phyloP scores from a whole-genome alignment of 2,888 invertebrate species.

The Chorisops tibialis region DNA sequence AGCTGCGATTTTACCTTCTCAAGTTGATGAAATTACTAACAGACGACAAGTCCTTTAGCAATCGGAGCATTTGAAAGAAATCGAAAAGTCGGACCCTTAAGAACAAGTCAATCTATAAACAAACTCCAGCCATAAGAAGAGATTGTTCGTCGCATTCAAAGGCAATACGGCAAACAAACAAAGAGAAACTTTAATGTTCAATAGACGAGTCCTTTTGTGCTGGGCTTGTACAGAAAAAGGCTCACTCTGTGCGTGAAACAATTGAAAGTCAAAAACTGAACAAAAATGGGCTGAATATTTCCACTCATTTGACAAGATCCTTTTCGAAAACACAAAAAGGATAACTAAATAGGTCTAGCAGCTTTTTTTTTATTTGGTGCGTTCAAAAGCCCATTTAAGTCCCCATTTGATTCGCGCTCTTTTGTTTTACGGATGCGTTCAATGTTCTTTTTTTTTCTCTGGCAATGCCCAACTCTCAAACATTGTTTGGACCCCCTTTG shows the following conservation, averaged over 20 bases:
- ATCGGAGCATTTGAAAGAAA: too few species aligned
- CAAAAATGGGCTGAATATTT: slow-evolving; percentile 31
- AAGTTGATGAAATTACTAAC: slow-evolving; percentile 31
- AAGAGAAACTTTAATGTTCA: neutral
- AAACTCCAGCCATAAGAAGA: neutral
- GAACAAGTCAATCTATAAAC: neutral
- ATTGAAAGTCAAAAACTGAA: slow-evolving; percentile 29
- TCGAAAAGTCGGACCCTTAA: neutral
- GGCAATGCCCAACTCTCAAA: neutral
- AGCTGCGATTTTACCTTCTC: slow-evolving; percentile 17
- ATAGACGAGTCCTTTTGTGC: too few species aligned
- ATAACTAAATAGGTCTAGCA: too few species aligned
- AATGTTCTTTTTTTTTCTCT: slow-evolving; percentile 4
- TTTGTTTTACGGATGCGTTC: slow-evolving; percentile 20
- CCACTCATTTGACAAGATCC: slow-evolving; percentile 30
- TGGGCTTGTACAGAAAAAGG: neutral
- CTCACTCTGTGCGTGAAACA: slow-evolving; percentile 16
- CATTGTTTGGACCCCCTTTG: slow-evolving; percentile 12
- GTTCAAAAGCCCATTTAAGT: slow-evolving; percentile 9
- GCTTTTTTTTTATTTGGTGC: too few species aligned
- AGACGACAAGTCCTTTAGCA: too few species aligned
- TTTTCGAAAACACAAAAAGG: slow-evolving; percentile 1
- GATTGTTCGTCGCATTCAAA: neutral
- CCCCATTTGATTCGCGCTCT: too few species aligned
- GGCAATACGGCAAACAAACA: neutral